Base-by-base conservation (phyloP, 2,113 vertebrate species). In the Syngnathus typhle region DNA sequence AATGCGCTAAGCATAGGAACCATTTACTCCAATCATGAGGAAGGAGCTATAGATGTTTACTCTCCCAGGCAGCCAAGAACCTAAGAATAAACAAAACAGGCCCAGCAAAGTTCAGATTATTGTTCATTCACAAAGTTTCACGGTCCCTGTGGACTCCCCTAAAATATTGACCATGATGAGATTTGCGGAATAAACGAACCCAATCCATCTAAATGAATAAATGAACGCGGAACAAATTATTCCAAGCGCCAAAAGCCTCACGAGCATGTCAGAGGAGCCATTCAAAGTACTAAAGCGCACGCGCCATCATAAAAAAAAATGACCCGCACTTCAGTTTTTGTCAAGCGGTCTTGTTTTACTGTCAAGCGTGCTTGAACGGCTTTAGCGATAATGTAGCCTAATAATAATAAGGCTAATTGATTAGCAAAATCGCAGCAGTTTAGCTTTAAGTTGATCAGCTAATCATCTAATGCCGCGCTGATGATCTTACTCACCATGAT, bases 1-100 rank as follows among this genome's bases (percentile, higher is more conserved):
- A 84, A 81, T 77, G 72, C 72, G 68, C 88, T 78, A 84, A 87
- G 76, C 78, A 81, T 59, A 81, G 82, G 81, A 89, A 89, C 81
- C 81, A 84, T 89, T 90, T 88, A 83, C 83, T 62, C 67, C 4
- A 72, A 63, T 64, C 63, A 64, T 56, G 70, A 77, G 68, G 73
- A 81, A 74, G 70, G 64, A 81, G 71, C 68, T 70, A 67, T 68
- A 55, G 69, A 65, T 80, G 78, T 84, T 72, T 68, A 56, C 43
- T 80, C 61, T 61, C 54, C 36, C 44, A 61, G 68, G 69, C 38
- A 68, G 56, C 54, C 16, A 21, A 75, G 47, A 59, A 37, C 59
- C 41, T 6, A 54, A 67, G 49, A 77, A 76, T 64, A 76, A 70
- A 39, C 23, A 58, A 61, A 65, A 72, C 68, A 39, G 54, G 19